phyloP scores from a whole-genome alignment of 2,113 vertebrate species.

The Spilogale gracilis region DNA sequence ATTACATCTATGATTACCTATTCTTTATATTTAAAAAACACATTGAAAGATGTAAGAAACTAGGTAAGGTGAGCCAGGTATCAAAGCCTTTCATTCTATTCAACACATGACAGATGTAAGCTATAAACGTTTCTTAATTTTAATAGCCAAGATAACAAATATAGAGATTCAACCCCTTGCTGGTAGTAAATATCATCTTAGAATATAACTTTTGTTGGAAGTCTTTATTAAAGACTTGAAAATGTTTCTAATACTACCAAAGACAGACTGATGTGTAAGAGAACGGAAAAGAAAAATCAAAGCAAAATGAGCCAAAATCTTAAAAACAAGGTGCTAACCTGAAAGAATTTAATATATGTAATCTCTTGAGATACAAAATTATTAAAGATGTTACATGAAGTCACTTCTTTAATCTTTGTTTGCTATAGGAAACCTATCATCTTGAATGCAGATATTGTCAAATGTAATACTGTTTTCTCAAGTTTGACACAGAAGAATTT shows the following conservation, averaged over 20 bases:
- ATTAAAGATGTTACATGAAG: constrained; percentile 26
- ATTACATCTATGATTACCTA: background rate
- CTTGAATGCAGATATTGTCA: constrained; percentile 31
- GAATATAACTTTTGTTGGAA: constrained; percentile 22
- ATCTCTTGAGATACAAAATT: background rate
- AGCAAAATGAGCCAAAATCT: background rate
- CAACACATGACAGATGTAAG: background rate
- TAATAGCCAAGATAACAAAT: background rate
- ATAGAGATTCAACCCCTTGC: background rate
- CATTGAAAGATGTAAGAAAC: background rate
- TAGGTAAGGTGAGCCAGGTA: background rate
- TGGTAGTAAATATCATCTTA: background rate
- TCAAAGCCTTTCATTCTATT: constrained; percentile 3
- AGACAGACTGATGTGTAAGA: background rate
- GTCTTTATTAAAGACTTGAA: constrained; percentile 17
- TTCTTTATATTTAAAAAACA: background rate
- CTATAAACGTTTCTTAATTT: background rate
- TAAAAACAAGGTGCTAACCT: background rate
- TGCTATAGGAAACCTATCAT: background rate
- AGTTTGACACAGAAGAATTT: background rate
- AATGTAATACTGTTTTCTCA: constrained; percentile 42
- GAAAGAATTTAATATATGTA: constrained; percentile 19
- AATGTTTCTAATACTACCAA: background rate
- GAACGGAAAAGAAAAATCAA: background rate
- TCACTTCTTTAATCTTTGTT: background rate